phyloP scores from a whole-genome alignment of 2,888 invertebrate genomes.

The Xanthia icteritia region DNA sequence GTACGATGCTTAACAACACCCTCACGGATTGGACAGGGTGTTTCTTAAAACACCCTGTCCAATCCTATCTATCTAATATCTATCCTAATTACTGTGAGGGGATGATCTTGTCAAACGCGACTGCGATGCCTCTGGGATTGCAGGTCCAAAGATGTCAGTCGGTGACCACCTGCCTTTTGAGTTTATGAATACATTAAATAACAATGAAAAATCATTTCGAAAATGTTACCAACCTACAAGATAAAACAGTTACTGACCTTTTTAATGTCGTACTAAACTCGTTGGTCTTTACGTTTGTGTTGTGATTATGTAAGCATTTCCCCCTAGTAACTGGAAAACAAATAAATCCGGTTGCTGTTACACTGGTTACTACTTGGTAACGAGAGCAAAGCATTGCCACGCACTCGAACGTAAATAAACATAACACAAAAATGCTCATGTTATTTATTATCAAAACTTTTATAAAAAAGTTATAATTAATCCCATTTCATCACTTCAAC shows the following conservation, averaged over 20 bases:
- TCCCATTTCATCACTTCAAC: too few species aligned
- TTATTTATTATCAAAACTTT: slow-evolving; percentile 9
- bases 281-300: background rate
- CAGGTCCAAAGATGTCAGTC: too few species aligned
- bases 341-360: slow-evolving; percentile 10
- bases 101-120: too few species aligned
- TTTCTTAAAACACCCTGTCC: too few species aligned
- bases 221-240: background rate
- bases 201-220: too few species aligned
- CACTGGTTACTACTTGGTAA: slow-evolving; percentile 13
- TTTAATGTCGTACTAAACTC: background rate
- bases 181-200: too few species aligned
- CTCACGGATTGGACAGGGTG: too few species aligned
- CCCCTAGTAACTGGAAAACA: slow-evolving; percentile 1
- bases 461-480: background rate
- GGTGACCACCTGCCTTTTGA: too few species aligned
- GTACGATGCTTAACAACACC: too few species aligned
- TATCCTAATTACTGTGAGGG: too few species aligned
- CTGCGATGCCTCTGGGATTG: too few species aligned
- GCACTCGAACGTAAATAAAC: background rate
- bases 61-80: too few species aligned
- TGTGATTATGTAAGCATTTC: background rate
- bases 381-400: slow-evolving; percentile 15
- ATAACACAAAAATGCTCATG: background rate
- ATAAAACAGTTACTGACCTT: background rate